Percentiles rank a stretch among this genome's conserved stretches.
These are phyloP conservation scores for Cheilosia grossa DNA, from an alignment of 2,888 invertebrate genomes.

Conservation along the genomic window DNA sequence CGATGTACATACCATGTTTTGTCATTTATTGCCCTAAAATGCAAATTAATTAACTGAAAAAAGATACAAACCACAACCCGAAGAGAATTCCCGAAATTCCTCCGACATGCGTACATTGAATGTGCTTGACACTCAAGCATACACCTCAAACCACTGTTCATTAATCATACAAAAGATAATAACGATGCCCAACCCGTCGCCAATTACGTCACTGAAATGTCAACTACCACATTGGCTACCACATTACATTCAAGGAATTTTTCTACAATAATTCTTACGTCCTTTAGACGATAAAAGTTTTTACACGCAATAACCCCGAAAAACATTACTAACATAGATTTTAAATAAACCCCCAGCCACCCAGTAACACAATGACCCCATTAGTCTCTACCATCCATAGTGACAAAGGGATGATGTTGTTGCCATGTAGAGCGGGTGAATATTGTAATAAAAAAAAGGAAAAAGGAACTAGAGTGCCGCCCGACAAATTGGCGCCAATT, in stretches of 20 bases:
- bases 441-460: conserved; percentile 36
- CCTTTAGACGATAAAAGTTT: not conserved
- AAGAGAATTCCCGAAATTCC: not conserved
- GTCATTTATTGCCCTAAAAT: not conserved
- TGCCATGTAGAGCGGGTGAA: conserved; percentile 46
- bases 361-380: conserved; percentile 47
- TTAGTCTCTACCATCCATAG: conserved; percentile 4
- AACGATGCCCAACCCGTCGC: not conserved
- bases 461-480: conserved; percentile 35
- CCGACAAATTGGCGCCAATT: conserved; percentile 72
- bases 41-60: not conserved
- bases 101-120: not conserved
- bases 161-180: not conserved
- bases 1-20: no score
- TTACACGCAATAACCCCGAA: conserved; percentile 13
- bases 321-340: conserved; percentile 15
- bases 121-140: not conserved
- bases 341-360: conserved; percentile 15
- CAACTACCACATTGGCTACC: not conserved
- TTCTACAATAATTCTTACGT: not conserved
- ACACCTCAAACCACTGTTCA: not conserved
- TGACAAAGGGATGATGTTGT: conserved; percentile 38
- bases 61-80: not conserved
- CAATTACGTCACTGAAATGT: not conserved
- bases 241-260: not conserved